phyloP scores from a whole-genome alignment of 2,113 vertebrate species.

The Pungitius pungitius region DNA sequence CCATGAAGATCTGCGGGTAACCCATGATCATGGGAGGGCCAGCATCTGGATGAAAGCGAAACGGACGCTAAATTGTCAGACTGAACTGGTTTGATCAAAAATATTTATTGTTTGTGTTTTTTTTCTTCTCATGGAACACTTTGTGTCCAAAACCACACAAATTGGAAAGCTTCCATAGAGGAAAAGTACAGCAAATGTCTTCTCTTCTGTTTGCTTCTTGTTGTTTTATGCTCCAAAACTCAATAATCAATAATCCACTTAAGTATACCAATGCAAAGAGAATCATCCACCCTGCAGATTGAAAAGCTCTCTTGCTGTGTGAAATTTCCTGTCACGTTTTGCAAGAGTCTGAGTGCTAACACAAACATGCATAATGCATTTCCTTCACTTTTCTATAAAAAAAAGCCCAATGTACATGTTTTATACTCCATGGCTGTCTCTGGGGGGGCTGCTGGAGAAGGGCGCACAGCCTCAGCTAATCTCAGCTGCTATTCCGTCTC shows the following conservation, averaged over 20 bases:
- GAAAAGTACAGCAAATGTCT: not conserved
- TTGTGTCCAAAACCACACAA: conserved; percentile 25
- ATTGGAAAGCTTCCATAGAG: conserved; percentile 29
- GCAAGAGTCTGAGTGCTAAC: conserved; percentile 17
- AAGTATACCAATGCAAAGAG: conserved; percentile 17
- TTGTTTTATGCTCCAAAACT: conserved; percentile 18
- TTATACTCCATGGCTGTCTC: conserved; percentile 34
- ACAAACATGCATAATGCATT: conserved; percentile 64
- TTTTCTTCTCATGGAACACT: conserved; percentile 11
- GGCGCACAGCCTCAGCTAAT: not conserved
- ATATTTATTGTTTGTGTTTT: conserved; percentile 20
- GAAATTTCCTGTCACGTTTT: conserved; percentile 44
- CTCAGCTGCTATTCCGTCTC: conserved; percentile 8
- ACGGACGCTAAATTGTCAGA: no score
- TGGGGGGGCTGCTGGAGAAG: conserved; percentile 5
- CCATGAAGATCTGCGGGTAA: not conserved
- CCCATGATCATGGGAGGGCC: not conserved
- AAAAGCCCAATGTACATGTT: conserved; percentile 40
- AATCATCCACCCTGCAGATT: conserved; percentile 52
- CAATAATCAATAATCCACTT: conserved; percentile 22
- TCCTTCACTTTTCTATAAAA: conserved; percentile 16
- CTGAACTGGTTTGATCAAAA: conserved; percentile 42
- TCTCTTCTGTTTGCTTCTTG: conserved; percentile 10
- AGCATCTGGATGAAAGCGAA: no score
- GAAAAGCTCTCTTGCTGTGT: conserved; percentile 38